Base-by-base conservation (phyloP, 2,888 invertebrate genomes). In the Masnerella sp. region DNA sequence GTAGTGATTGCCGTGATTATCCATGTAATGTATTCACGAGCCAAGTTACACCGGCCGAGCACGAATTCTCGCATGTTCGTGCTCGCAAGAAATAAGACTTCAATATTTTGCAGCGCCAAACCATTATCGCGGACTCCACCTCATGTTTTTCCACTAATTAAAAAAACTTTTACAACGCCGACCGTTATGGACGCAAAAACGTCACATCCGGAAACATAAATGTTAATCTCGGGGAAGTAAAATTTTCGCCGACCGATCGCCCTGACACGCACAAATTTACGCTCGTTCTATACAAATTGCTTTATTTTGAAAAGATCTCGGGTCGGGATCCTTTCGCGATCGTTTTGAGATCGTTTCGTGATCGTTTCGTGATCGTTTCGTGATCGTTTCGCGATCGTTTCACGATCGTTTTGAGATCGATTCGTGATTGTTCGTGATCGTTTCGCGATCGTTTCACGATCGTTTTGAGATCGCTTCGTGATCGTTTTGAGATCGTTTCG, bases 11-110 rank as follows among this genome's bases (percentile, higher is more conserved):
- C 75, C 14, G 56, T 67, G 56, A 71, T 75, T 75, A 75, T 49
- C 38, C 59, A 45, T 58, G 62, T 75, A 68, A 75, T 75, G 58
- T 75, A 75, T 75, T 75, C 68, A 36, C 65, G 58, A 72, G 64
- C 65, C 64, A 61, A 68, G 68, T 75, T 72, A 75, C 75, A 65
- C 72, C 49, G 64, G 65, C 54, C 36, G 22, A 59, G 68, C 75
- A 75, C 72, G 75, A 72, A 72, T 75, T 68, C 64, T 59, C 45
- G 56, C 72, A 45, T 69, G 75, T 75, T 75, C 75, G 75, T 75
- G 75, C 30, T 64, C 32, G 59, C 59, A 30, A 54, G 72, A 56
- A 75, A 75, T 72, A 75, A 72, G 72, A 75, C 65, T 64, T 69
- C 59, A 64, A 58, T 64, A 64, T 64, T 75, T 74, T 52, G 18